Percentiles rank a stretch among this genome's conserved stretches.
Conservation (phyloP, 2,888 invertebrate genomes). For the Nysson spinosus region DNA sequence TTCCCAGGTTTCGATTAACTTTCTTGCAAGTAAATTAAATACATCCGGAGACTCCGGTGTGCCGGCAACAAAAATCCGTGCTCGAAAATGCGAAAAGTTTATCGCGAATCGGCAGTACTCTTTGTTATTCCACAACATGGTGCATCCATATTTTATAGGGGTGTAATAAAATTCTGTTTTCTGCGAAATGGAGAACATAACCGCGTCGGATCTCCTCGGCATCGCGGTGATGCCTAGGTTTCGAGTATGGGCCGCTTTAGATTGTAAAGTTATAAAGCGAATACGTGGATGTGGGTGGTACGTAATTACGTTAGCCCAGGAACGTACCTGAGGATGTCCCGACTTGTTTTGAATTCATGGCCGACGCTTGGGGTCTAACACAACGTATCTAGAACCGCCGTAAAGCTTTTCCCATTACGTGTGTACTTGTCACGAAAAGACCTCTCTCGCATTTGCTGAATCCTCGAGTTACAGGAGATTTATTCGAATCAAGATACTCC, state of each 20-base stretch:
- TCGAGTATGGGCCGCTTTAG: conserved; percentile 1
- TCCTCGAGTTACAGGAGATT: conserved; percentile 65
- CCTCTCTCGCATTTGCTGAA: conserved; percentile 42
- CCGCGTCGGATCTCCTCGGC: too few species aligned
- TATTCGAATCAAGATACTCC: conserved; percentile 68
- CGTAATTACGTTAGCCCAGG: conserved; percentile 55
- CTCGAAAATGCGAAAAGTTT: too few species aligned
- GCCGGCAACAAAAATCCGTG: too few species aligned
- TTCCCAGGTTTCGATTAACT: too few species aligned
- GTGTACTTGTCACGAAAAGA: conserved; percentile 58
- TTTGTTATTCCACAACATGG: too few species aligned
- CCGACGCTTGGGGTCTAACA: conserved; percentile 30
- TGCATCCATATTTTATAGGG: too few species aligned
- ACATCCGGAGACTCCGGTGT: too few species aligned
- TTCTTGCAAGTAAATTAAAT: too few species aligned
- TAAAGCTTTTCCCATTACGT: conserved; percentile 58
- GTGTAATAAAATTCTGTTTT: conserved; percentile 12
- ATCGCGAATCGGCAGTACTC: too few species aligned
- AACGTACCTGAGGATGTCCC: conserved; percentile 21
- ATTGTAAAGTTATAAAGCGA: conserved; percentile 37
- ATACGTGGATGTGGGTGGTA: conserved; percentile 22
- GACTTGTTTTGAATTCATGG: conserved; percentile 60
- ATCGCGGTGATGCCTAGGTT: not conserved
- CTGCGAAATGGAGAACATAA: conserved; percentile 11
- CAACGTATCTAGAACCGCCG: conserved; percentile 39